Base-by-base conservation (phyloP, 92 coral and sea anemone genomes). In the Parazoanthus swiftii region DNA sequence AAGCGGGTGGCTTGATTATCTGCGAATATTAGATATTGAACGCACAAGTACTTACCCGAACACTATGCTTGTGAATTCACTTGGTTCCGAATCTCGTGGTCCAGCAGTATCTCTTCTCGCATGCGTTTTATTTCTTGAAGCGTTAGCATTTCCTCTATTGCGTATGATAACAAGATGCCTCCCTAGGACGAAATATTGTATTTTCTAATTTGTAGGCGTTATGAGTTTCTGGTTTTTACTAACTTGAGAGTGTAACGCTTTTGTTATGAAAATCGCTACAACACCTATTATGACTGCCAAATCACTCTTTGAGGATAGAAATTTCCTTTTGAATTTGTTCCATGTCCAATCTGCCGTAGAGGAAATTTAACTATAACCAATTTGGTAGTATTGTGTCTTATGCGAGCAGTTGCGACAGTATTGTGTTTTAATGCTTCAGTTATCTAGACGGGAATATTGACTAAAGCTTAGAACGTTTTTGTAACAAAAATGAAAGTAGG, bases 171-270 rank as follows among this genome's bases (percentile, higher is more conserved):
- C 58, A 66, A 83, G 70, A 29, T 71, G 77, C 39, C 56, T 70
- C 65, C 26, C 29, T 84, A 29, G 43, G 79, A 71, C 13, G 42
- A 71, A 84, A 84, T 70, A 84, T 84, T 84, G 87, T 68, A 70
- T 70, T 84, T 84, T 71, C 78, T 50, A 84, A 84, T 84, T 84
- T 84, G 87, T 68, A 48, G 87, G 65, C n/a, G 77, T 44, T 71
- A 36, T 18, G 67, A 71, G 39, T 33, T n/a, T 84, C 78, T 70
- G 29, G 78, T 84, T 84, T 84, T 35, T 84, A 44, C 77, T 48
- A 10, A 48, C 58, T 26, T 70, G 79, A 9, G 67, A 46, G 46
- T 50, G 68, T 51, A 84, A 15, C 39, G 78, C 78, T 84, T 83
- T 84, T 84, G 87, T 84, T 84, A 84, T 84, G 75, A 84, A 84